phyloP scores from a whole-genome alignment of 2,797 vertebrate genomes.

The Sphenopsis melanotis region DNA sequence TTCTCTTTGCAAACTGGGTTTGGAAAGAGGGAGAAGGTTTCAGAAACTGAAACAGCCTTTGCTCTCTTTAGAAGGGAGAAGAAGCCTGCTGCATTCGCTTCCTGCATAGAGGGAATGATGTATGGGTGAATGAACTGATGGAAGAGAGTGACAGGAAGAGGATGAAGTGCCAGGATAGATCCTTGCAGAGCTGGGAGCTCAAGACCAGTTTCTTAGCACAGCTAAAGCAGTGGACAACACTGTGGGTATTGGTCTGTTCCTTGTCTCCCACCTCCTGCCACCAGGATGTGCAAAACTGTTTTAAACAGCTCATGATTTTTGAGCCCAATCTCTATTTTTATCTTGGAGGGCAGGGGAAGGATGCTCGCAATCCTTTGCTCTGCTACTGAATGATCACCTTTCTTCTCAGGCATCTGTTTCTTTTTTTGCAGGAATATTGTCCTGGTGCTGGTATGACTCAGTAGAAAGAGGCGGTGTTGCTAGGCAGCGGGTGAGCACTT shows the following conservation, averaged over 20 bases:
- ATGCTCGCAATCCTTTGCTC: conserved; percentile 21
- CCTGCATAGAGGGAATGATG: not conserved
- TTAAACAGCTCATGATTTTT: conserved; percentile 39
- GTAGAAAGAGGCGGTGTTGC: conserved; percentile 66
- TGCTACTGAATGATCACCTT: conserved; percentile 60
- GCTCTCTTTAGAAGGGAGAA: not conserved
- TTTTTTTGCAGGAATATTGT: conserved; percentile 64
- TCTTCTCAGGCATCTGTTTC: conserved; percentile 57
- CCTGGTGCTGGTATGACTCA: conserved; percentile 54
- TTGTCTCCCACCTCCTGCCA: not conserved
- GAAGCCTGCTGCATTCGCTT: not conserved
- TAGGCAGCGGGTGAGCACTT: conserved; percentile 59
- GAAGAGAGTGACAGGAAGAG: not conserved
- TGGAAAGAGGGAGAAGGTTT: not conserved
- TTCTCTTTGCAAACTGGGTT: not conserved
- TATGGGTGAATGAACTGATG: not conserved
- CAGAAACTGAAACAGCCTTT: not conserved
- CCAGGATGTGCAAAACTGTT: conserved; percentile 24
- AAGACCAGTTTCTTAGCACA: not conserved
- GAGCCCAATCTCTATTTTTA: conserved; percentile 39
- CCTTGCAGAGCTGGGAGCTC: not conserved
- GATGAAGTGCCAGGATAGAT: not conserved
- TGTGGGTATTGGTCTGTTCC: not conserved
- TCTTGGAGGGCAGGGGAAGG: conserved; percentile 22
- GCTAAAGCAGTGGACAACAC: not conserved